Percentiles rank a stretch among this genome's conserved stretches.
phyloP scores from a whole-genome alignment of 2,888 invertebrate genomes.

The Drosophila affinis region DNA sequence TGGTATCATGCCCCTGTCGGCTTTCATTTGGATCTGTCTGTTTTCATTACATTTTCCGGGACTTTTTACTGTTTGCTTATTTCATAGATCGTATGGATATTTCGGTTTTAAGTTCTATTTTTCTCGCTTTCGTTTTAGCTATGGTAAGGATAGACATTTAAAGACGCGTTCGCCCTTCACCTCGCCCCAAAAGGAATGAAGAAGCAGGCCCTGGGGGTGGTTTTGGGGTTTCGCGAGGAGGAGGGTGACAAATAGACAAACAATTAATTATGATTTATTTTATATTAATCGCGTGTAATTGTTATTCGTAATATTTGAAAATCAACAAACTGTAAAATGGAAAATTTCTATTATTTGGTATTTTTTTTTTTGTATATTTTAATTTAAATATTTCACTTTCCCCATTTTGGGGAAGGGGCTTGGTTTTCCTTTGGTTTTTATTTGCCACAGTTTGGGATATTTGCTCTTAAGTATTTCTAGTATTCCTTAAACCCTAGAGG shows the following conservation, averaged over 20 bases:
- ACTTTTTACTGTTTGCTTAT: slow-evolving; percentile 25
- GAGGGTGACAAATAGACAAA: slow-evolving; percentile 66
- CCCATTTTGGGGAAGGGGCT: slow-evolving; percentile 2
- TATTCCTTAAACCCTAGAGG: background rate
- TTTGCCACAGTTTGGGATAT: background rate
- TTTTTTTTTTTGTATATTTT: slow-evolving; percentile 41
- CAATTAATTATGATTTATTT: slow-evolving; percentile 66
- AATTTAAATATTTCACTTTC: slow-evolving; percentile 60
- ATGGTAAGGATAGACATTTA: slow-evolving; percentile 70
- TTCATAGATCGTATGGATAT: slow-evolving; percentile 30
- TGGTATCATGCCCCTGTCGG: background rate
- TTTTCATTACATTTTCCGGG: background rate
- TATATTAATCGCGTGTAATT: slow-evolving; percentile 53
- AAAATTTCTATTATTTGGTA: slow-evolving; percentile 14
- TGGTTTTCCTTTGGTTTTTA: slow-evolving; percentile 1
- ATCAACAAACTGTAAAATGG: slow-evolving; percentile 42
- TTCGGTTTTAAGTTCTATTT: background rate
- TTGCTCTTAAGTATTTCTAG: slow-evolving; percentile 13
- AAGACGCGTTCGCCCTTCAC: slow-evolving; percentile 55
- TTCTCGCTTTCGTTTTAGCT: slow-evolving; percentile 8
- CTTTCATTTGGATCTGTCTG: background rate
- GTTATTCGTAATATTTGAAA: slow-evolving; percentile 51
- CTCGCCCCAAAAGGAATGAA: slow-evolving; percentile 8
- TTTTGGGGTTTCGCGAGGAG: slow-evolving; percentile 7
- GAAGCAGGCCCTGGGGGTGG: slow-evolving; percentile 2